These are phyloP conservation scores for Drosophila aff. DNA, from an alignment of 1,140 invertebrate genomes.

Conservation along the genomic window DNA sequence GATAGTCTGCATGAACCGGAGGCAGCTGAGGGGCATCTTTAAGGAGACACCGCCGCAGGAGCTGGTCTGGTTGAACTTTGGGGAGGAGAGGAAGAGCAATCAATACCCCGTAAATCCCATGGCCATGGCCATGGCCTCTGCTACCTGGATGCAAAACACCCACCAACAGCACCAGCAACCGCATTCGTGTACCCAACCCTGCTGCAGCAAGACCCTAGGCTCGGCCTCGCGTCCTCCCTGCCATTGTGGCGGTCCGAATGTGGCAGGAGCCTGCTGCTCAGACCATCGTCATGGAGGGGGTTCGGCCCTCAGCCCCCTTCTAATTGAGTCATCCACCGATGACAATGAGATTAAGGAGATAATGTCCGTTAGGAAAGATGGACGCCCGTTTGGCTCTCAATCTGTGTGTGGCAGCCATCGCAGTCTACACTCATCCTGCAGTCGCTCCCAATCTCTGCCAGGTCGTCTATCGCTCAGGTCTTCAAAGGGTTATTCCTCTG, in stretches of 20 bases:
- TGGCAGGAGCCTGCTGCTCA: neutral
- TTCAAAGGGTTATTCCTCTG: neutral
- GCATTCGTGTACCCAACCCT: neutral
- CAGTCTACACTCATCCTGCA: neutral
- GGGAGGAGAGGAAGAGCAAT: neutral
- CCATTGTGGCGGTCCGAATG: neutral
- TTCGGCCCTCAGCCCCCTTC: accelerated
- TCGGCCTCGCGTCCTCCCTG: neutral
- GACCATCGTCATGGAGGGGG: neutral
- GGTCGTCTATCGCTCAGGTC: neutral
- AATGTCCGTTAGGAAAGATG: neutral
- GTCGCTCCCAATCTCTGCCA: conserved; percentile 24
- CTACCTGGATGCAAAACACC: neutral
- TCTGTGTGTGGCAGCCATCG: neutral
- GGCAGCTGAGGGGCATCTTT: conserved; percentile 52
- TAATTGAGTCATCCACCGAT: neutral
- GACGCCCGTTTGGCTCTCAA: no score
- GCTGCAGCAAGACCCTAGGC: neutral
- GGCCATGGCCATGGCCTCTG: conserved; percentile 4
- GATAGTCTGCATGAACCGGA: conserved; percentile 59
- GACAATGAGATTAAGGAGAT: neutral
- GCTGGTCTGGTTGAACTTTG: conserved; percentile 54
- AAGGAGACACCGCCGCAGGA: conserved; percentile 29
- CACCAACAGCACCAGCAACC: no score
- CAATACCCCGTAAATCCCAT: neutral